Evolutionary conservation across 2,797 vertebrate species (phyloP).

Genomic region (Spondyliosoma cantharus): DNA sequence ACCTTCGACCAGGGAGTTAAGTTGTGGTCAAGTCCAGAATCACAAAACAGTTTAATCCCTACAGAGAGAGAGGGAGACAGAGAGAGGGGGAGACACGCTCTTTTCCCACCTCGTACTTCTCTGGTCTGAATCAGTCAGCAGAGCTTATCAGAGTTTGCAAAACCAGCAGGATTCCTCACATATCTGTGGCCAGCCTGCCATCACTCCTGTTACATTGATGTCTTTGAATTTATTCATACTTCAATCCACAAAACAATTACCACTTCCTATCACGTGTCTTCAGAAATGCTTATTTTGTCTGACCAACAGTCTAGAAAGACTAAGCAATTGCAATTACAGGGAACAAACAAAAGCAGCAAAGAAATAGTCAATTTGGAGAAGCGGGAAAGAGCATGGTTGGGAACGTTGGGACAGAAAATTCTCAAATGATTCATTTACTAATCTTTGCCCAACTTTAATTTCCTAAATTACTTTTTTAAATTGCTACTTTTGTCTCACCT

Average conservation of each 20-base stretch:
- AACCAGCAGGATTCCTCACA: constrained; percentile 57
- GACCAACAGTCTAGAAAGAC: background rate
- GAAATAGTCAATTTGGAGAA: background rate
- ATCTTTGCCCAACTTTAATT: background rate
- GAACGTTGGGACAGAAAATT: background rate
- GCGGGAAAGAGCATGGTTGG: background rate
- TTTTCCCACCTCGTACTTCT: background rate
- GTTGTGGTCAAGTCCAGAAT: constrained; percentile 72
- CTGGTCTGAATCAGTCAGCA: constrained; percentile 63
- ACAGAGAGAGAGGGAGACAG: constrained; percentile 4
- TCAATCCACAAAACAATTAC: background rate
- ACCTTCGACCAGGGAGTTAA: constrained; percentile 70
- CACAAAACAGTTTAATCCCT: constrained; percentile 66
- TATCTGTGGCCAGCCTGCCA: constrained; percentile 41
- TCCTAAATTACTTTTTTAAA: too few species aligned
- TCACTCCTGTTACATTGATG: background rate
- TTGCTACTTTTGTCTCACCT: too few species aligned
- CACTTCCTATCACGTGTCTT: background rate
- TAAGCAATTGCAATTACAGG: background rate
- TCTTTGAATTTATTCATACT: background rate
- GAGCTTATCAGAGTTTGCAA: constrained; percentile 55
- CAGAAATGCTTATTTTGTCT: background rate
- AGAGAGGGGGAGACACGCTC: background rate
- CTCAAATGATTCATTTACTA: background rate
- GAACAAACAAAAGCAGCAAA: background rate